Evolutionary conservation across 1,140 invertebrate species (phyloP).

Genomic region (Lethrus apterus): DNA sequence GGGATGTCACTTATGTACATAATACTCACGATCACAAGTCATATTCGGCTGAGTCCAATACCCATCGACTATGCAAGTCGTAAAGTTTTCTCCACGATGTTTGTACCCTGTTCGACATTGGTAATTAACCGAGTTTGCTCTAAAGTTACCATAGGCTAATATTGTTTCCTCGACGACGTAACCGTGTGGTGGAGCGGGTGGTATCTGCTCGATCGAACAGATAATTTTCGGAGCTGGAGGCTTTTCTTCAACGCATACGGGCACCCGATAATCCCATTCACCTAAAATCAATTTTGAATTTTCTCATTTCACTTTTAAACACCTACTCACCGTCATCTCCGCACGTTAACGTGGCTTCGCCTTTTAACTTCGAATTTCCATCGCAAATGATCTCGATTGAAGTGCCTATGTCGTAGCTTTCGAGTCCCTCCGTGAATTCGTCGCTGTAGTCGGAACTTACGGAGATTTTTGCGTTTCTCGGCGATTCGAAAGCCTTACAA

Average conservation of each 20-base stretch:
- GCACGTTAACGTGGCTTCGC: constrained; percentile 44
- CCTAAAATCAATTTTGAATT: constrained; percentile 19
- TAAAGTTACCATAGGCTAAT: constrained; percentile 25
- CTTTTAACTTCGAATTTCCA: constrained; percentile 39
- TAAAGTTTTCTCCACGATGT: constrained; percentile 35
- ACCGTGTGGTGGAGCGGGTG: constrained; percentile 38
- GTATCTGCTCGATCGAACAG: constrained; percentile 30
- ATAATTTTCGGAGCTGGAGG: constrained; percentile 29
- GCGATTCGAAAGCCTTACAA: constrained; percentile 41
- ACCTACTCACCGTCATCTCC: constrained; percentile 39
- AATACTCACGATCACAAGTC: constrained; percentile 37
- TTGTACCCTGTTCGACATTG: constrained; percentile 42
- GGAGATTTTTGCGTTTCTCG: constrained; percentile 39
- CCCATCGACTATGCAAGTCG: constrained; percentile 41
- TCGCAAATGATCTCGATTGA: constrained; percentile 42
- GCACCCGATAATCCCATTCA: constrained; percentile 39
- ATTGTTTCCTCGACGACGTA: constrained; percentile 35
- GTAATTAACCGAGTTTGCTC: constrained; percentile 35
- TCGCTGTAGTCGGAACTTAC: constrained; percentile 26
- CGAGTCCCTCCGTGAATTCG: constrained; percentile 14
- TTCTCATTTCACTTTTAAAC: constrained; percentile 11
- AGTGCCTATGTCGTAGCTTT: constrained; percentile 16
- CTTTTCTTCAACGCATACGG: constrained; percentile 34
- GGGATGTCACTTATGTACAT: too few relatives aligned
- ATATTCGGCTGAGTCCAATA: constrained; percentile 43